phyloP scores from a whole-genome alignment of 2,888 invertebrate genomes.

The Stenotaenia linearis region DNA sequence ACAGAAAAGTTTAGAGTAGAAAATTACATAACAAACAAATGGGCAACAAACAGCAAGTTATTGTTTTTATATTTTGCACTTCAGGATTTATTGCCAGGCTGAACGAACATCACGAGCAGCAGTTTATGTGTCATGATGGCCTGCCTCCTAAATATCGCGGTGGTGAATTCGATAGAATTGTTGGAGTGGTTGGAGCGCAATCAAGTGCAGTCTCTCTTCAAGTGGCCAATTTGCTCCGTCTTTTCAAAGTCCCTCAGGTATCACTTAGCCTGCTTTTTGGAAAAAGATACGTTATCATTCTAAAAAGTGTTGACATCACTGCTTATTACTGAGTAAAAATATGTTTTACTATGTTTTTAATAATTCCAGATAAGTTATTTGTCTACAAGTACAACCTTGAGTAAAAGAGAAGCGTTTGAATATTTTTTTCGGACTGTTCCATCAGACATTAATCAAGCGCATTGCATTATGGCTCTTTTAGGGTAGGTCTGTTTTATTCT shows the following conservation, averaged over 20 bases:
- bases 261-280: too few relatives aligned
- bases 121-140: constrained; percentile 50
- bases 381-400: constrained; percentile 54
- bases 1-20: too few relatives aligned
- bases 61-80: neutral
- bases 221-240: constrained; percentile 53
- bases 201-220: constrained; percentile 54
- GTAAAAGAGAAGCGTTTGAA: constrained; percentile 52
- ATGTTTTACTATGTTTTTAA: too few relatives aligned
- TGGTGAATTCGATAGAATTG: constrained; percentile 50
- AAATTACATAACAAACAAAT: neutral
- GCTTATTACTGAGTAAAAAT: too few relatives aligned
- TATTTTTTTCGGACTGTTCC: constrained; percentile 57
- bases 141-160: constrained; percentile 48
- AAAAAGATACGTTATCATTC: too few relatives aligned
- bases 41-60: neutral
- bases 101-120: constrained; percentile 47
- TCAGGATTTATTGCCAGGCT: constrained; percentile 51
- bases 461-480: constrained; percentile 54
- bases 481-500: constrained; percentile 45
- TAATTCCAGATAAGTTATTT: constrained; percentile 51
- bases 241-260: constrained; percentile 54
- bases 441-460: constrained; percentile 54
- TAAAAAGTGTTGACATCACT: too few relatives aligned
- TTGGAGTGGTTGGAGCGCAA: constrained; percentile 54